phyloP scores from a whole-genome alignment of 2,888 invertebrate species.

The Muschampia plurimacula region DNA sequence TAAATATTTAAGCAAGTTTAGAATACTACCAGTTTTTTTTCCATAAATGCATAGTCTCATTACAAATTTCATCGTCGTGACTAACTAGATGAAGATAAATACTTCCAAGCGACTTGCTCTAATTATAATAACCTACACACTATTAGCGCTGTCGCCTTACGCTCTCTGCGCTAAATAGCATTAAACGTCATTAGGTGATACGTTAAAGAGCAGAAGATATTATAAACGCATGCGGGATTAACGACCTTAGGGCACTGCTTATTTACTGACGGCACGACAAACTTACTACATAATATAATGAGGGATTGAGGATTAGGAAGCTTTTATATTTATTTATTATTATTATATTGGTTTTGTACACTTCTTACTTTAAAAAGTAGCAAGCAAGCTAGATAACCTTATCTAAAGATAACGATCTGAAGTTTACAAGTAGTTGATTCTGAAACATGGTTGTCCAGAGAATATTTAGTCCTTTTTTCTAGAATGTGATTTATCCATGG shows the following conservation, averaged over 20 bases:
- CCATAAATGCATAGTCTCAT: not conserved
- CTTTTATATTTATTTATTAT: no score
- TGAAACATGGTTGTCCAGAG: no score
- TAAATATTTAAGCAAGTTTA: not conserved
- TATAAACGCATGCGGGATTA: constrained; percentile 28
- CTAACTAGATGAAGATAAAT: constrained; percentile 22
- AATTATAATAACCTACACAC: constrained; percentile 30
- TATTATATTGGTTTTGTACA: no score
- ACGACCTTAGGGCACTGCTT: constrained; percentile 13
- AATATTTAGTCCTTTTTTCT: no score
- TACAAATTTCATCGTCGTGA: constrained; percentile 44
- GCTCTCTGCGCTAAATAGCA: constrained; percentile 32
- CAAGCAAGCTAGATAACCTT: no score
- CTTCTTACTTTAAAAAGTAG: no score
- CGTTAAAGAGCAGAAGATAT: constrained; percentile 37
- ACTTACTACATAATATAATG: not conserved
- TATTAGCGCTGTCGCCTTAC: constrained; percentile 32
- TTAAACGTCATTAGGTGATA: constrained; percentile 36
- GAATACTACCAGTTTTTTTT: not conserved
- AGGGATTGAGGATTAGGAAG: not conserved
- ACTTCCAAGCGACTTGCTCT: constrained; percentile 31
- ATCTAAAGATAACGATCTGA: no score
- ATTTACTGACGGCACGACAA: not conserved
- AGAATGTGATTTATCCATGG: no score
- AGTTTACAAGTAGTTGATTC: no score